phyloP scores from a whole-genome alignment of 2,888 invertebrate species.

The Empis stercorea region DNA sequence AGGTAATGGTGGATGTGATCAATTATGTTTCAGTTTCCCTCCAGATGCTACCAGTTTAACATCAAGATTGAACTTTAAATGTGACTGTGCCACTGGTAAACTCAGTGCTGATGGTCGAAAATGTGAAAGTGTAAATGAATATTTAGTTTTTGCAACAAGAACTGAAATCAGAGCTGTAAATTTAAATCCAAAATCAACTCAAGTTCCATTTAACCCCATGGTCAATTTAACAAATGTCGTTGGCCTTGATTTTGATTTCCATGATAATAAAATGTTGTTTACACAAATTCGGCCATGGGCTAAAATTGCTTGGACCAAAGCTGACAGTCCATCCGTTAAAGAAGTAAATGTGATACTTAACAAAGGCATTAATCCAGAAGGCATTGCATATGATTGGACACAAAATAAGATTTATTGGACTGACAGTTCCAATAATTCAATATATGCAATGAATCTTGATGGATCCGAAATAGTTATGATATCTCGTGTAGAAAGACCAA shows the following conservation, averaged over 20 bases:
- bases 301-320: slow-evolving; percentile 68
- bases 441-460: slow-evolving; percentile 88
- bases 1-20: slow-evolving; percentile 79
- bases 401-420: slow-evolving; percentile 97
- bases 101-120: slow-evolving; percentile 50
- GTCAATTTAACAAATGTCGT: slow-evolving; percentile 84
- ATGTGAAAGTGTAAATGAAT: slow-evolving; percentile 78
- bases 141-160: slow-evolving; percentile 83
- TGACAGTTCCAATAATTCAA: slow-evolving; percentile 86
- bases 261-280: slow-evolving; percentile 75
- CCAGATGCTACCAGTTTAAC: slow-evolving; percentile 42
- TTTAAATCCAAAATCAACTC: slow-evolving; percentile 68
- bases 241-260: slow-evolving; percentile 90
- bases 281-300: slow-evolving; percentile 90
- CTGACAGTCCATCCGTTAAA: slow-evolving; percentile 50
- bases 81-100: slow-evolving; percentile 87
- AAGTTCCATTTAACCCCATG: slow-evolving; percentile 72
- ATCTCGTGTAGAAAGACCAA: slow-evolving; percentile 79
- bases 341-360: slow-evolving; percentile 55
- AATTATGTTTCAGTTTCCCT: slow-evolving; percentile 90
- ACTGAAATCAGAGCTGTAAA: slow-evolving; percentile 88
- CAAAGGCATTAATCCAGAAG: slow-evolving; percentile 81
- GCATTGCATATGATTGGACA: slow-evolving; percentile 95
- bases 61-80: slow-evolving; percentile 46
- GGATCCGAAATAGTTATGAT: slow-evolving; percentile 83